A percentile compares a stretch with the other conserved stretches of the same genome.
Evolutionary conservation across 1,140 invertebrate species (phyloP).

Genomic region (Coelopa frigida): DNA sequence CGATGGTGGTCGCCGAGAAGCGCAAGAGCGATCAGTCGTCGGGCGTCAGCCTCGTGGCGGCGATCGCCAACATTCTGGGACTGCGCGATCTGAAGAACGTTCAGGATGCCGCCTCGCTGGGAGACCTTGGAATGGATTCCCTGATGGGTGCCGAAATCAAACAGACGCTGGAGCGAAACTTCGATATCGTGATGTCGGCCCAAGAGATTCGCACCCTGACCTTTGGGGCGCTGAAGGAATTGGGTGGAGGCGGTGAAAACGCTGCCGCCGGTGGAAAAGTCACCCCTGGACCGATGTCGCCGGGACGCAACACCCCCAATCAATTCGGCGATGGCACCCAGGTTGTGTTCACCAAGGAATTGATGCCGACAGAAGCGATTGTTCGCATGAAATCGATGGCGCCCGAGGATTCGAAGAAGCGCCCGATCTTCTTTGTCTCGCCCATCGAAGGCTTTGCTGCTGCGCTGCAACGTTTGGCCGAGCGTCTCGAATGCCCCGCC

Average conservation of each 20-base stretch:
- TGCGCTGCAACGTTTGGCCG: conserved; percentile 61
- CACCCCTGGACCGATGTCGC: conserved; percentile 20
- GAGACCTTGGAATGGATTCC: conserved; percentile 94
- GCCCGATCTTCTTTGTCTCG: conserved; percentile 70
- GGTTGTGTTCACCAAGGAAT: conserved; percentile 49
- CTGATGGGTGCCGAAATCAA: conserved; percentile 98
- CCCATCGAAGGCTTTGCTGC: conserved; percentile 85
- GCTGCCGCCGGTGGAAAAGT: conserved; percentile 14
- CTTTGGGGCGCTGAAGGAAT: conserved; percentile 62
- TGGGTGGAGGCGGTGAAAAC: conserved; percentile 48
- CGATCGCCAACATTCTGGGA: conserved; percentile 79
- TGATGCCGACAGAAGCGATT: conserved; percentile 60
- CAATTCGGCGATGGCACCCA: conserved; percentile 43
- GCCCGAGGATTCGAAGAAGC: conserved; percentile 37
- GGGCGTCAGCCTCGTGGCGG: conserved; percentile 56
- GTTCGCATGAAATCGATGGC: conserved; percentile 52
- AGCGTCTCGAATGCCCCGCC: conserved; percentile 64
- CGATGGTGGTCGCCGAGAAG: conserved; percentile 73
- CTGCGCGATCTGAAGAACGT: conserved; percentile 72
- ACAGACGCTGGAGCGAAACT: conserved; percentile 88
- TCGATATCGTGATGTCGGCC: conserved; percentile 79
- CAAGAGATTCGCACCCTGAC: conserved; percentile 81
- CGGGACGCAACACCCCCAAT: conserved; percentile 19
- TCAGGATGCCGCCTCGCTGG: conserved; percentile 64
- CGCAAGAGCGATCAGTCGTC: conserved; percentile 49